Evolutionary conservation across 1,140 invertebrate species (phyloP), one percentile per base, ranked within the genome.

Genomic region (Habropoda laboriosa): DNA sequence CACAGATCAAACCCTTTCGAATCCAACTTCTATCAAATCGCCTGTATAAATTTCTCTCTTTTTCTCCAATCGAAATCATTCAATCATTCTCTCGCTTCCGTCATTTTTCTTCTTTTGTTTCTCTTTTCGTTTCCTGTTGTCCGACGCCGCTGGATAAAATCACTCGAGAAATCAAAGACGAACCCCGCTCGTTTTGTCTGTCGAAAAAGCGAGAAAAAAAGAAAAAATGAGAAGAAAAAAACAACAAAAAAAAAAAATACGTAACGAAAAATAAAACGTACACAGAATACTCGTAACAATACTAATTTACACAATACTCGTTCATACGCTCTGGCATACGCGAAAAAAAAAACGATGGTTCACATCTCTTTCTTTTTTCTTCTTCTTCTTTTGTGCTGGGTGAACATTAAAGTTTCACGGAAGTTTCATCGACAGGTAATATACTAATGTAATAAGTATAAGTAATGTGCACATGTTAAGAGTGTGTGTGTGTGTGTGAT

Each of bases 381-480:
- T n/a, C n/a, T n/a, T n/a, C n/a, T n/a, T n/a, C n/a, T n/a, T n/a
- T 89, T 90, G 87, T 89, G 86, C 86, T 87, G 79, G 78, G 83
- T 88, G 85, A 89, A 89, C 83, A 88, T 88, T 89, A 72, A 87
- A 81, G 82, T 88, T 85, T 88, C 82, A 87, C 80, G 84, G 83
- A 88, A 89, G 80, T 89, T 88, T 78, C 53, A 73, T 76, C 49
- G 73, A 87, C 82, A 86, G 78, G 78, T 85, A 87, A 73, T 81
- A 85, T 85, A 79, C n/a, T n/a, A n/a, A n/a, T n/a, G n/a, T n/a
- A n/a, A n/a, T n/a, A n/a, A n/a, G n/a, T n/a, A n/a, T n/a, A n/a
- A n/a, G n/a, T n/a, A n/a, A n/a, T n/a, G n/a, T n/a, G n/a, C n/a
- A n/a, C n/a, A n/a, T n/a, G n/a, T n/a, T n/a, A n/a, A n/a, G n/a